A percentile compares a stretch with the other conserved stretches of the same genome.
phyloP scores from a whole-genome alignment of 2,797 vertebrate species.

The Mus minutoides region DNA sequence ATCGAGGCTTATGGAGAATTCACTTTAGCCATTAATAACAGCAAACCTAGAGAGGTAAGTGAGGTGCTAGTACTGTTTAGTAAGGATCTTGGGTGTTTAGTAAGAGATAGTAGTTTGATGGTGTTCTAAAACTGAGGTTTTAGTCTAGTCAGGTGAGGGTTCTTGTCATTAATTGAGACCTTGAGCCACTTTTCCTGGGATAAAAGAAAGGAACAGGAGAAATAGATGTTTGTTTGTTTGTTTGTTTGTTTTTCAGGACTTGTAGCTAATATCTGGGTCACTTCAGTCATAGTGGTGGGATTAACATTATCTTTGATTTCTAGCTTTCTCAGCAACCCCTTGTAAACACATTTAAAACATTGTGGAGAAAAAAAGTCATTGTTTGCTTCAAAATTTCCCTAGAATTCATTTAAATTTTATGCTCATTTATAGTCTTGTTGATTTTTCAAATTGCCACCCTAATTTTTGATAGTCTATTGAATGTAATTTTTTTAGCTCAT shows the following conservation, averaged over 20 bases:
- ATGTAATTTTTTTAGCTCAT: slow-evolving; percentile 22
- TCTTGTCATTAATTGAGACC: not conserved
- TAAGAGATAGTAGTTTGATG: not conserved
- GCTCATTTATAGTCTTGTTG: not conserved
- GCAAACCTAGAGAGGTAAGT: not conserved
- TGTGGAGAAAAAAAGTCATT: not conserved
- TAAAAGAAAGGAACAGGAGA: not conserved
- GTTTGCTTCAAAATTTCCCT: not conserved
- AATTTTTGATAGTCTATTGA: slow-evolving; percentile 4
- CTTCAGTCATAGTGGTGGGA: not conserved
- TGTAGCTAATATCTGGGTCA: not conserved
- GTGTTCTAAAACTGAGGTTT: not conserved
- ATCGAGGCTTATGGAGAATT: not conserved
- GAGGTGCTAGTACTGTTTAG: not conserved
- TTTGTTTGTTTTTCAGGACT: not conserved
- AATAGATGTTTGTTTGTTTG: not conserved
- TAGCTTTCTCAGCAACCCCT: not conserved
- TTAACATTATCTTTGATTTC: not conserved
- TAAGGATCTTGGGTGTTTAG: not conserved
- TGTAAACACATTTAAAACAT: not conserved
- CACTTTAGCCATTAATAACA: not conserved
- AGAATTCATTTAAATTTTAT: not conserved
- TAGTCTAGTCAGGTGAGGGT: not conserved
- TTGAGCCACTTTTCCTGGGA: not conserved
- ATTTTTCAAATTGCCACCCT: not conserved